Conservation (phyloP, 2,888 invertebrate species). For the Macrosoma leucophasiata region DNA sequence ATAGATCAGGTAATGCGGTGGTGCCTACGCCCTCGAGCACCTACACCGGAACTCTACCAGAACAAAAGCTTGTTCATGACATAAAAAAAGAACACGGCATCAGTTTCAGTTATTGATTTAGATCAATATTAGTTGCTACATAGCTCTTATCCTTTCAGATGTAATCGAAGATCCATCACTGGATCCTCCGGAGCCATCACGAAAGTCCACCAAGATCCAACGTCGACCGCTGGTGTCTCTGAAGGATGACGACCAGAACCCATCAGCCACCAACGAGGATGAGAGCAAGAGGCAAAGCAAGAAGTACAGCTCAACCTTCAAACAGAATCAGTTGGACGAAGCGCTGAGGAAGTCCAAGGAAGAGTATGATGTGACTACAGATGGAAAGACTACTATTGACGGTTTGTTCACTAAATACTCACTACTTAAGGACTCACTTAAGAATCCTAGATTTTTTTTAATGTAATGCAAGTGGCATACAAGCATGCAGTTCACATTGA, state of each 20-base stretch:
- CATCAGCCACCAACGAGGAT: conserved; percentile 61
- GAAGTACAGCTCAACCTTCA: conserved; percentile 62
- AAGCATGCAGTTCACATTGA: too few relatives aligned
- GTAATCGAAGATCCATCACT: conserved; percentile 53
- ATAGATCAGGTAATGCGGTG: too few relatives aligned
- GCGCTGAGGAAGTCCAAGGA: conserved; percentile 41
- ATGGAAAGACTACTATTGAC: conserved; percentile 39
- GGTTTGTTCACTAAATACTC: too few relatives aligned
- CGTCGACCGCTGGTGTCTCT: conserved; percentile 53
- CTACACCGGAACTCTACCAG: too few relatives aligned
- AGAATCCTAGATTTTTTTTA: background rate
- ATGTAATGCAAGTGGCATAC: too few relatives aligned
- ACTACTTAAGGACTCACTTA: conserved; percentile 22
- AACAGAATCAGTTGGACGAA: conserved; percentile 58
- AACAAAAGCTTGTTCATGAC: too few relatives aligned
- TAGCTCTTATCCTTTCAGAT: conserved; percentile 36
- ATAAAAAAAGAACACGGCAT: too few relatives aligned
- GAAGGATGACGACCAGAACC: conserved; percentile 57
- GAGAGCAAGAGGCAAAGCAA: conserved; percentile 65
- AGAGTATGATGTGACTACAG: conserved; percentile 39
- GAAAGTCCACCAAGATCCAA: conserved; percentile 40
- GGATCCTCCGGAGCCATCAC: conserved; percentile 33
- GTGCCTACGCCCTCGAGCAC: too few relatives aligned
- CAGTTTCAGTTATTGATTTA: too few relatives aligned
- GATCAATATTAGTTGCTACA: too few relatives aligned